Evolutionary conservation across 2,797 vertebrate species (phyloP).

Genomic region (Eutrigla gurnardus): DNA sequence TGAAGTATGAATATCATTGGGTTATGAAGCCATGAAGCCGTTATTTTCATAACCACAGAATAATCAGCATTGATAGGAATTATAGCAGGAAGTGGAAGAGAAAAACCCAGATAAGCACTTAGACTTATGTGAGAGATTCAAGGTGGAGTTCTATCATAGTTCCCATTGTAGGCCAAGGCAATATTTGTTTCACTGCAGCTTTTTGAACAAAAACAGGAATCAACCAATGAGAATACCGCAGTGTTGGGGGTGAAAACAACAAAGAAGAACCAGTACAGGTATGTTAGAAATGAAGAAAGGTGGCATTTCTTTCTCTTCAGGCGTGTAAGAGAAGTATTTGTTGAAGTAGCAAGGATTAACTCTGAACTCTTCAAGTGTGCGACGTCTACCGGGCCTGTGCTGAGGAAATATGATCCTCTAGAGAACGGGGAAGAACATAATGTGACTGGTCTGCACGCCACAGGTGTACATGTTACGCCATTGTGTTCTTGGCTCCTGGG

Average conservation of each 20-base stretch:
- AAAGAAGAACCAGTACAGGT: constrained; percentile 30
- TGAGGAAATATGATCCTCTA: constrained; percentile 45
- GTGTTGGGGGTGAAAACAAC: background rate
- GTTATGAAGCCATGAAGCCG: background rate
- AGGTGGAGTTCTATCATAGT: constrained; percentile 1
- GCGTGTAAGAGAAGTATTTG: constrained; percentile 34
- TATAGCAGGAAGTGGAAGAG: constrained; percentile 33
- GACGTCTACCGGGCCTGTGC: background rate
- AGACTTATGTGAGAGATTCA: background rate
- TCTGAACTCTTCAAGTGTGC: constrained; percentile 35
- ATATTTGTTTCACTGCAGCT: constrained; percentile 18
- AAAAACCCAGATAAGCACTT: constrained; percentile 13
- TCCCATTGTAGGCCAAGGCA: constrained; percentile 4
- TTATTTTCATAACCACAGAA: background rate
- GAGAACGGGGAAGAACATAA: background rate
- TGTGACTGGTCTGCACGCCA: constrained; percentile 44
- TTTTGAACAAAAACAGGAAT: constrained; percentile 22
- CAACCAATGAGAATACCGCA: constrained; percentile 20
- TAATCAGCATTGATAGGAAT: background rate
- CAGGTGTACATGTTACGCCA: constrained; percentile 37
- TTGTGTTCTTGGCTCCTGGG: constrained; percentile 23
- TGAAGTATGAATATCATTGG: constrained; percentile 6
- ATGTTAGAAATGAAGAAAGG: constrained; percentile 71
- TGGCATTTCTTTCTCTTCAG: constrained; percentile 54
- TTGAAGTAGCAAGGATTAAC: constrained; percentile 56